Evolutionary conservation across 2,888 invertebrate genomes (phyloP).

Genomic region (Noctuana brunneofusca): DNA sequence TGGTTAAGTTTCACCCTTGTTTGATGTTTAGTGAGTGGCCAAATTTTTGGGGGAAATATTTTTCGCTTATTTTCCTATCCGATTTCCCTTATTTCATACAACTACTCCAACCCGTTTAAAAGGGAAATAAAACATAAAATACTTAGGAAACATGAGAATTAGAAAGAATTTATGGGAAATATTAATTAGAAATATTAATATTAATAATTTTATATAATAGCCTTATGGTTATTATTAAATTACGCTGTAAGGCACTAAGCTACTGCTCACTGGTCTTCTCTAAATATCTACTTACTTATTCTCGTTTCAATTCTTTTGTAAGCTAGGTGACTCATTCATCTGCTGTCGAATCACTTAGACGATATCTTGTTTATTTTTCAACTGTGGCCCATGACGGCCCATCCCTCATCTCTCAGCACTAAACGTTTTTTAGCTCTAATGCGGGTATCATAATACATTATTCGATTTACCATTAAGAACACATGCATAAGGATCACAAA

Average conservation of each 20-base stretch:
- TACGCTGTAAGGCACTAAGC: too few species aligned
- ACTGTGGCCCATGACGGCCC: conserved; percentile 1
- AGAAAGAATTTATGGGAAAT: too few species aligned
- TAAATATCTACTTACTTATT: too few species aligned
- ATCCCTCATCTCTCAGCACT: not conserved
- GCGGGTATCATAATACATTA: conserved; percentile 5
- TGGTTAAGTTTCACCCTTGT: conserved; percentile 48
- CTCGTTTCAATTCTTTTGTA: not conserved
- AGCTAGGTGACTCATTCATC: not conserved
- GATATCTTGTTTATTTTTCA: conserved; percentile 14
- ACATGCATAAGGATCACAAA: conserved; percentile 15
- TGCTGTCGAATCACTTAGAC: not conserved
- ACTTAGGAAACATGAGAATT: too few species aligned
- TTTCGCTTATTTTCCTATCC: not conserved
- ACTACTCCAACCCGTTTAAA: not conserved
- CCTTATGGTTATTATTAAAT: too few species aligned
- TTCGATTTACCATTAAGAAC: conserved; percentile 18
- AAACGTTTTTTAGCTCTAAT: conserved; percentile 11
- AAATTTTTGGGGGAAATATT: conserved; percentile 8
- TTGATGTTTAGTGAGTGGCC: conserved; percentile 2
- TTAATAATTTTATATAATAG: too few species aligned
- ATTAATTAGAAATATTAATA: too few species aligned
- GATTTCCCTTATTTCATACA: not conserved
- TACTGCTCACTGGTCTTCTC: too few species aligned
- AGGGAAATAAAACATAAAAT: not conserved